Evolutionary conservation across 2,888 invertebrate species (phyloP).

Genomic region (Orthosia cruda): DNA sequence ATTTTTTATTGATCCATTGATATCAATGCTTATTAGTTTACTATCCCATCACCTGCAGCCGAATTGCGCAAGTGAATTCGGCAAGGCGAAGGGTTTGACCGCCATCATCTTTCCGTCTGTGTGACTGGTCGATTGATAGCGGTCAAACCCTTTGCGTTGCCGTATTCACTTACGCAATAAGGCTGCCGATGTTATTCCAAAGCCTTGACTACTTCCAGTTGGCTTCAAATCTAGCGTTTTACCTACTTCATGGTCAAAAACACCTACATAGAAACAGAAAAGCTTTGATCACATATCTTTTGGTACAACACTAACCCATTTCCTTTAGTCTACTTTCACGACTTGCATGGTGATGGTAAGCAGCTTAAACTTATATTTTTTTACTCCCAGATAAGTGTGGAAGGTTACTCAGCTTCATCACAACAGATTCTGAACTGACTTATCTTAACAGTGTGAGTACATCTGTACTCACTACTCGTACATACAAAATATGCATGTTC

Average conservation of each 20-base stretch:
- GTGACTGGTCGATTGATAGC: too few relatives aligned
- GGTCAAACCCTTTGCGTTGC: too few relatives aligned
- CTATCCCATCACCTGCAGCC: conserved; percentile 14
- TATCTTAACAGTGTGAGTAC: conserved; percentile 43
- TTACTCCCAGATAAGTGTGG: conserved; percentile 42
- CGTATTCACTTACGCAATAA: too few relatives aligned
- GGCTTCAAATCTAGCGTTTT: not conserved
- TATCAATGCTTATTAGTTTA: not conserved
- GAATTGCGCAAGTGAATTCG: too few relatives aligned
- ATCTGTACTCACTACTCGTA: conserved; percentile 44
- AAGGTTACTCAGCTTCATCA: conserved; percentile 32
- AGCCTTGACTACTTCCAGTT: not conserved
- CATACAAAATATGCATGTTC: conserved; percentile 40
- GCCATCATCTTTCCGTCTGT: too few relatives aligned
- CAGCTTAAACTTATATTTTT: conserved; percentile 50
- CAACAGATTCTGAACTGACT: conserved; percentile 37
- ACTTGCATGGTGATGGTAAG: conserved; percentile 42
- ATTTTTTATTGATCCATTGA: conserved; percentile 6
- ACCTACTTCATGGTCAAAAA: conserved; percentile 5
- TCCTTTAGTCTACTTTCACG: conserved; percentile 27
- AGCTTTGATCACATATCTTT: conserved; percentile 9
- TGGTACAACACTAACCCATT: conserved; percentile 35
- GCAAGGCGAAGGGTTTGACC: too few relatives aligned
- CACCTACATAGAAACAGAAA: conserved; percentile 9
- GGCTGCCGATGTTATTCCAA: not conserved